Evolutionary conservation across 2,113 vertebrate genomes (phyloP).

Genomic region (Alligator mississippiensis): DNA sequence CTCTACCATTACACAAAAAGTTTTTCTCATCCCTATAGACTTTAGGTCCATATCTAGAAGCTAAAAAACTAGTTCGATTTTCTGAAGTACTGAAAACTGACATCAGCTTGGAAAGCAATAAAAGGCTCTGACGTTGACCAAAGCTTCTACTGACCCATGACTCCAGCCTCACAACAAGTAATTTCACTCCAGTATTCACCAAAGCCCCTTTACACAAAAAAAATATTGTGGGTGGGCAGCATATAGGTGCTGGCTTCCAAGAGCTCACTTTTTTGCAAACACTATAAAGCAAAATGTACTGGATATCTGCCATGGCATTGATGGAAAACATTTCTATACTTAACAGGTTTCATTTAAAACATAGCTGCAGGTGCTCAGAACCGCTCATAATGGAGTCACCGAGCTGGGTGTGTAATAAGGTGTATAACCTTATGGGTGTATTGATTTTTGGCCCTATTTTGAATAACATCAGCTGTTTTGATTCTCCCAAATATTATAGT

Average conservation of each 20-base stretch:
- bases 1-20: neutral
- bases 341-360: neutral
- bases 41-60: neutral
- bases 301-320: neutral
- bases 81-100: neutral
- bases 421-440: neutral
- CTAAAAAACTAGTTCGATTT: neutral
- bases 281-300: neutral
- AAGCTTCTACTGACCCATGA: neutral
- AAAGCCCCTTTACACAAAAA: neutral
- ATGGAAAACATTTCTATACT: neutral
- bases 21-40: neutral
- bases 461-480: too few species aligned
- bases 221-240: accelerated
- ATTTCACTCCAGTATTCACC: neutral
- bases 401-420: neutral
- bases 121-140: neutral
- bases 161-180: neutral
- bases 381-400: neutral
- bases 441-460: neutral
- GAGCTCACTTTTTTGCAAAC: neutral
- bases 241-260: neutral
- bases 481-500: too few species aligned
- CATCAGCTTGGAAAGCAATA: neutral
- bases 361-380: neutral